These are phyloP conservation scores for Drosophila formosana DNA, from an alignment of 2,888 invertebrate genomes.

Conservation along the genomic window DNA sequence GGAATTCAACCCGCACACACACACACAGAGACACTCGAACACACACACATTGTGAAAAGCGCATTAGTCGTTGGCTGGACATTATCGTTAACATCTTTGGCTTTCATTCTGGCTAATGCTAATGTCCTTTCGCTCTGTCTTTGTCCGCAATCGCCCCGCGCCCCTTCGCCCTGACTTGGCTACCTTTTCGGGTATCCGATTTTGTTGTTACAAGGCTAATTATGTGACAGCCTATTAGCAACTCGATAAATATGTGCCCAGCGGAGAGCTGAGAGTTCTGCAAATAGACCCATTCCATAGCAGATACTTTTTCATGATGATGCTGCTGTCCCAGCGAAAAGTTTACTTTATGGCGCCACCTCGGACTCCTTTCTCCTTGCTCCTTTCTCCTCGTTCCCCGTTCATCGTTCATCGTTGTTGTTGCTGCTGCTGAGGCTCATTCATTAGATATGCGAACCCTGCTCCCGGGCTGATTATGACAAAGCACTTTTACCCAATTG, in stretches of 20 bases:
- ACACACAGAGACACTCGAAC: neutral
- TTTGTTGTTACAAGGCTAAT: slow-evolving; percentile 80
- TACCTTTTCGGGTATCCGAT: slow-evolving; percentile 64
- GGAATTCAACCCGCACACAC: slow-evolving; percentile 32
- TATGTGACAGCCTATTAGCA: slow-evolving; percentile 84
- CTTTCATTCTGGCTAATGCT: slow-evolving; percentile 70
- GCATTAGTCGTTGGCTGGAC: slow-evolving; percentile 68
- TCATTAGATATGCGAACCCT: slow-evolving; percentile 79
- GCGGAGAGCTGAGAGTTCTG: slow-evolving; percentile 46
- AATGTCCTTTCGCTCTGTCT: slow-evolving; percentile 56
- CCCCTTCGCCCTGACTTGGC: slow-evolving; percentile 9
- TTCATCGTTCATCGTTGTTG: neutral
- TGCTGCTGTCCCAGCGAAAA: slow-evolving; percentile 50
- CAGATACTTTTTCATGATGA: slow-evolving; percentile 39
- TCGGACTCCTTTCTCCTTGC: neutral
- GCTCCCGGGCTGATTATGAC: slow-evolving; percentile 83
- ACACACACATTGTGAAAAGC: slow-evolving; percentile 46
- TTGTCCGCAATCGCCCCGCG: neutral
- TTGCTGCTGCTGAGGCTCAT: slow-evolving; percentile 38
- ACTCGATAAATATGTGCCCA: slow-evolving; percentile 82
- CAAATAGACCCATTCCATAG: slow-evolving; percentile 56
- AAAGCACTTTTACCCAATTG: slow-evolving; percentile 83
- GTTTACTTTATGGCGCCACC: slow-evolving; percentile 61
- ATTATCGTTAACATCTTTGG: slow-evolving; percentile 74
- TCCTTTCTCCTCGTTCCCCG: neutral